These are phyloP conservation scores for Cydia pomonella DNA, from an alignment of 1,140 invertebrate genomes.

Conservation along the genomic window DNA sequence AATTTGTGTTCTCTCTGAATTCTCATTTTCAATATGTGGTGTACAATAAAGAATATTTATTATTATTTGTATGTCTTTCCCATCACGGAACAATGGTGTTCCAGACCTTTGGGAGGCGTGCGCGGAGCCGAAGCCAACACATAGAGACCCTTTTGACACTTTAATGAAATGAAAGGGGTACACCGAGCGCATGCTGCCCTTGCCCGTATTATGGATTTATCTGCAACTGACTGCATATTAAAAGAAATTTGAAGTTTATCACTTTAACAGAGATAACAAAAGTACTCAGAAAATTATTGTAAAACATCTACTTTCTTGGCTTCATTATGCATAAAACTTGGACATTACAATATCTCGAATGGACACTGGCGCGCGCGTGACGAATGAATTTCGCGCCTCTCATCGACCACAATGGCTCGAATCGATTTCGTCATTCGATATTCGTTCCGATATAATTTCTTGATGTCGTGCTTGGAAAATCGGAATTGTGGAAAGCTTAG, in stretches of 20 bases:
- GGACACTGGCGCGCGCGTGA: conserved; percentile 45
- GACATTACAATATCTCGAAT: conserved; percentile 18
- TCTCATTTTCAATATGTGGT: too few species aligned
- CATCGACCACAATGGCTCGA: conserved; percentile 60
- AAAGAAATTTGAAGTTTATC: neutral
- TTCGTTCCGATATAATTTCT: conserved; percentile 76
- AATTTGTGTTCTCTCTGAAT: too few species aligned
- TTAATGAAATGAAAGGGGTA: too few species aligned
- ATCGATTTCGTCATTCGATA: conserved; percentile 67
- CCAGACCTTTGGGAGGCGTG: too few species aligned
- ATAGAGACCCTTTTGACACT: too few species aligned
- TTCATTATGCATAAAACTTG: conserved; percentile 31
- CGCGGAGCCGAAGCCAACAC: too few species aligned
- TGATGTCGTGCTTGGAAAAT: conserved; percentile 54
- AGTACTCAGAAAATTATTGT: neutral
- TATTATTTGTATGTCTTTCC: too few species aligned
- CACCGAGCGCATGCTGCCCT: too few species aligned
- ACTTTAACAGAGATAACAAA: neutral
- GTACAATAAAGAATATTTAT: too few species aligned
- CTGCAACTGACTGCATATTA: too few species aligned
- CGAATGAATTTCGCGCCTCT: conserved; percentile 68
- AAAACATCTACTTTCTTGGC: conserved; percentile 27
- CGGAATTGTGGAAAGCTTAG: conserved; percentile 37
- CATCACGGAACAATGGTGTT: too few species aligned
- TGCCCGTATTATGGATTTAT: too few species aligned